Percentiles rank a stretch among this genome's conserved stretches.
Conservation (phyloP, 2,888 invertebrate genomes). For the Eristalis intricaria region DNA sequence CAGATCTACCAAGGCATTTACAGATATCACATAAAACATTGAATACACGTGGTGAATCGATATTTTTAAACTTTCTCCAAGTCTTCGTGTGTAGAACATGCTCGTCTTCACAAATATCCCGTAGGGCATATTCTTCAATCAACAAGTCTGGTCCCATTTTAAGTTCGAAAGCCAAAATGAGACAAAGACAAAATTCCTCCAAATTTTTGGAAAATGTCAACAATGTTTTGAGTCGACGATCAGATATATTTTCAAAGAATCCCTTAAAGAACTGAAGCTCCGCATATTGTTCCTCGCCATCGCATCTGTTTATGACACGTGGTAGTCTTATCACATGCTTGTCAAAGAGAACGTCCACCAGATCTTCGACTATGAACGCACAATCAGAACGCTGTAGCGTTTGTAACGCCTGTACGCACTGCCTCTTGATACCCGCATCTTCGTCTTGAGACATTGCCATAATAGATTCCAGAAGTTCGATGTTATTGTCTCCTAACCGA, state of each 20-base stretch:
- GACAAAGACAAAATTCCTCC: slow-evolving; percentile 83
- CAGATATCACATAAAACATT: slow-evolving; percentile 83
- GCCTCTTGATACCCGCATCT: slow-evolving; percentile 82
- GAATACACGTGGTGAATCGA: slow-evolving; percentile 82
- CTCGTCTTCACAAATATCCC: slow-evolving; percentile 77
- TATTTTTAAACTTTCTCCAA: slow-evolving; percentile 86
- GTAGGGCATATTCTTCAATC: slow-evolving; percentile 82
- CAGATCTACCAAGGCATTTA: slow-evolving; percentile 83
- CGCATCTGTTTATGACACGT: slow-evolving; percentile 85
- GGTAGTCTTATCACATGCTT: slow-evolving; percentile 84
- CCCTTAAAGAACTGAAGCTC: slow-evolving; percentile 86
- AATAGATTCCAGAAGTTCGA: slow-evolving; percentile 86
- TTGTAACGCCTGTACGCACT: slow-evolving; percentile 80
- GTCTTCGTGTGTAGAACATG: slow-evolving; percentile 75
- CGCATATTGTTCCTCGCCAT: slow-evolving; percentile 84
- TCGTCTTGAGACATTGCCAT: slow-evolving; percentile 87
- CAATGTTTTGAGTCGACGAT: slow-evolving; percentile 83
- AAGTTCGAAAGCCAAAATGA: slow-evolving; percentile 83
- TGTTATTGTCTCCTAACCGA: slow-evolving; percentile 84
- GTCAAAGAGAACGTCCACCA: slow-evolving; percentile 84
- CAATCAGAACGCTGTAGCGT: slow-evolving; percentile 78
- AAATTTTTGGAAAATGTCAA: slow-evolving; percentile 83
- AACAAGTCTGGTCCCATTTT: slow-evolving; percentile 82
- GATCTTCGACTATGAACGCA: slow-evolving; percentile 76
- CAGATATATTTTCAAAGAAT: slow-evolving; percentile 84